These are phyloP conservation scores for Apomyelois bistriatella DNA, from an alignment of 2,888 invertebrate genomes.

Conservation along the genomic window DNA sequence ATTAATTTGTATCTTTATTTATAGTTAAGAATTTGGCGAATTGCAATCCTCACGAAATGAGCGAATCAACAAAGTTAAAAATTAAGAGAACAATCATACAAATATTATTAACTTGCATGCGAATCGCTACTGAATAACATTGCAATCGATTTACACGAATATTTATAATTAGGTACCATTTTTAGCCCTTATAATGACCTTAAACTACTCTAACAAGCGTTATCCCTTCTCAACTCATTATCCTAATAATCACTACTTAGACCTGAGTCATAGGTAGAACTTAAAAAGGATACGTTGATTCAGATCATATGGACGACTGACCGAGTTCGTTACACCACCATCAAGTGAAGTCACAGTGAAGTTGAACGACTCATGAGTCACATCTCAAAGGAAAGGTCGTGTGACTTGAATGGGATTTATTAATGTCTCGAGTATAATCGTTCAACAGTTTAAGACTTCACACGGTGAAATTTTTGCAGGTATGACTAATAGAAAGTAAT, in stretches of 20 bases:
- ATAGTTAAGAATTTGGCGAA: no score
- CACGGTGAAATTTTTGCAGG: conserved; percentile 8
- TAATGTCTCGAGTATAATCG: not conserved
- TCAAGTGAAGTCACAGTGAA: conserved; percentile 31
- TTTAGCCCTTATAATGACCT: no score
- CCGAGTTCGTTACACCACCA: conserved; percentile 39
- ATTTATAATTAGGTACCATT: no score
- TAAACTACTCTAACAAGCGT: no score
- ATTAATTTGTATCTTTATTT: no score
- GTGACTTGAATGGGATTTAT: conserved; percentile 11
- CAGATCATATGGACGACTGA: conserved; percentile 39
- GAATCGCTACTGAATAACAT: no score
- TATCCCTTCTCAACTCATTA: conserved; percentile 8
- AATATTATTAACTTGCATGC: no score
- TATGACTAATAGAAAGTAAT: not conserved
- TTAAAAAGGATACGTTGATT: conserved; percentile 43
- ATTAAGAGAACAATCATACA: no score
- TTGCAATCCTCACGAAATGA: no score
- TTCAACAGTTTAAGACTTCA: not conserved
- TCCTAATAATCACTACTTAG: conserved; percentile 17
- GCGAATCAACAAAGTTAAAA: no score
- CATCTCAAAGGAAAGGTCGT: conserved; percentile 19
- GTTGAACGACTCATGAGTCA: conserved; percentile 51
- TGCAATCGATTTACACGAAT: no score
- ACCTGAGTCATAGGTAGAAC: conserved; percentile 32